These are phyloP conservation scores for Serranus cabrilla DNA, from an alignment of 2,797 vertebrate species.

Conservation along the genomic window DNA sequence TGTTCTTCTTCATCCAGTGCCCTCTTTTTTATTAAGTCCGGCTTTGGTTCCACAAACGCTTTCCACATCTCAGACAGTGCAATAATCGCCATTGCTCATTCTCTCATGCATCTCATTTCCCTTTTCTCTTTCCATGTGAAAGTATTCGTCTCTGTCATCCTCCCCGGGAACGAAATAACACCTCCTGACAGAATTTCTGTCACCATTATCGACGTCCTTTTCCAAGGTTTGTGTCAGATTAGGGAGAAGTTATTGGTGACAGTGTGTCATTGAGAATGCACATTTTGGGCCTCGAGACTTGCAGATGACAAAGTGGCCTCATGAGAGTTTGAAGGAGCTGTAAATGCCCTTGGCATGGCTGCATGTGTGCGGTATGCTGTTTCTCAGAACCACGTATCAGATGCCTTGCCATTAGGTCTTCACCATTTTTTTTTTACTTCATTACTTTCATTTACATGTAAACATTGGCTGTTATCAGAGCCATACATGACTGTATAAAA, in stretches of 20 bases:
- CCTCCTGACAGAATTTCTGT: constrained; percentile 52
- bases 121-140: constrained; percentile 24
- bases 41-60: constrained; percentile 41
- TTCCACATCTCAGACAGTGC: background rate
- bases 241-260: constrained; percentile 55
- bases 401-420: constrained; percentile 6
- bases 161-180: constrained; percentile 37
- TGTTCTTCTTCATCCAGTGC: constrained; percentile 36
- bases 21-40: constrained; percentile 52
- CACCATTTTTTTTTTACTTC: background rate
- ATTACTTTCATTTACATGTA: constrained; percentile 1
- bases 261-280: constrained; percentile 51
- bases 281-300: constrained; percentile 37
- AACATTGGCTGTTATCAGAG: background rate
- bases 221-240: constrained; percentile 67
- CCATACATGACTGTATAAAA: background rate
- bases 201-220: constrained; percentile 58
- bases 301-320: constrained; percentile 43
- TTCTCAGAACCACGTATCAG: background rate
- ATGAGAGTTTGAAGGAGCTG: constrained; percentile 34
- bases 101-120: constrained; percentile 57
- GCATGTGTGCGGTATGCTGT: background rate
- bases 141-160: constrained; percentile 39
- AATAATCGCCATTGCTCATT: constrained; percentile 49
- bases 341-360: constrained; percentile 15